These are phyloP conservation scores for Tridacna crocea DNA, from an alignment of 2,888 invertebrate genomes.

Conservation along the genomic window DNA sequence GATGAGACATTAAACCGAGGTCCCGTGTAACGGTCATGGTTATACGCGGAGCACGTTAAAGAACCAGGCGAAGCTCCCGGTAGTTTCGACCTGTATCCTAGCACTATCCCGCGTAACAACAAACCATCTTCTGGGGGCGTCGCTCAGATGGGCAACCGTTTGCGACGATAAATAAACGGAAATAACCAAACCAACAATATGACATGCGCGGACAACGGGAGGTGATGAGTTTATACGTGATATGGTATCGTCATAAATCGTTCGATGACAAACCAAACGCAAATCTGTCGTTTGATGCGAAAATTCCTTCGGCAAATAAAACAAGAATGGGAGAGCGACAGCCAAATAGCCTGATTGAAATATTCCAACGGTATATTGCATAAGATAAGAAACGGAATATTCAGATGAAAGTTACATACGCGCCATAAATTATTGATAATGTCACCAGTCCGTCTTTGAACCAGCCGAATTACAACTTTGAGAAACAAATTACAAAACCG, in stretches of 20 bases:
- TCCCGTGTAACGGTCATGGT: no score
- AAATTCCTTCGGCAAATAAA: conserved; percentile 10
- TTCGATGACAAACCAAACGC: neutral
- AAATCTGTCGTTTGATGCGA: conserved; percentile 9
- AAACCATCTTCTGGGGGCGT: no score
- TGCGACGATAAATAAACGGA: no score
- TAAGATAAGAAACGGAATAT: conserved; percentile 51
- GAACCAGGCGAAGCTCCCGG: no score
- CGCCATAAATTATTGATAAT: conserved; percentile 56
- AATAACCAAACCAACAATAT: no score
- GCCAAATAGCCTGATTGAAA: conserved; percentile 51
- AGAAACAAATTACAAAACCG: conserved; percentile 38
- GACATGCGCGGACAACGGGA: no score
- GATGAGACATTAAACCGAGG: no score
- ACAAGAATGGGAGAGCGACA: neutral
- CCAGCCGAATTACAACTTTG: conserved; percentile 23
- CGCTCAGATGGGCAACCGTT: no score
- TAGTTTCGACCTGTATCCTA: no score
- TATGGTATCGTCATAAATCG: neutral
- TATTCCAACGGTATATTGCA: conserved; percentile 59
- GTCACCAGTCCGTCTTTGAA: conserved; percentile 34
- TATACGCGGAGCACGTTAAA: no score
- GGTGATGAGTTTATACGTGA: neutral
- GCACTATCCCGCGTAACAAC: no score
- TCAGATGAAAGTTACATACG: conserved; percentile 31